Evolutionary conservation across 2,113 vertebrate genomes (phyloP).

Genomic region (Petrocephalus zakoni): DNA sequence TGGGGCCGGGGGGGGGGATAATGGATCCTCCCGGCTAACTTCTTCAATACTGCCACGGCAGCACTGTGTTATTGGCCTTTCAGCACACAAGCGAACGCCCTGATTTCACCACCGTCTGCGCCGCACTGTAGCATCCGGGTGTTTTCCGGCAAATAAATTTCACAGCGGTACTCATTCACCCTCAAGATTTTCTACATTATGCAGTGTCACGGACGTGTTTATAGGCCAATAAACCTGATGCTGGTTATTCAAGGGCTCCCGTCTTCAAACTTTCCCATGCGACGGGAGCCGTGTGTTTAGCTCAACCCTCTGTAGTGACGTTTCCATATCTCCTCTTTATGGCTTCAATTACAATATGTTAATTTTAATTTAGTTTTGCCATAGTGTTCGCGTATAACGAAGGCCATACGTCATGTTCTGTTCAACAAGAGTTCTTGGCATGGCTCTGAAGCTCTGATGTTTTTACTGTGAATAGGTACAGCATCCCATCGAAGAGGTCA

Average conservation of each 20-base stretch:
- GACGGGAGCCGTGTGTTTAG: not conserved
- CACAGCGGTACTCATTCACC: not conserved
- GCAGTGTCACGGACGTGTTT: not conserved
- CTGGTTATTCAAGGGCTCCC: not conserved
- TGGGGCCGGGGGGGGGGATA: not conserved
- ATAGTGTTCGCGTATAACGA: not conserved
- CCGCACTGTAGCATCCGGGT: not conserved
- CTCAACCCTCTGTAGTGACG: no score
- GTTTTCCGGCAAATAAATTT: not conserved
- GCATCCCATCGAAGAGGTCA: not conserved
- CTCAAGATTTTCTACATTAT: not conserved
- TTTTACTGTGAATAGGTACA: not conserved
- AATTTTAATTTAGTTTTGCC: not conserved
- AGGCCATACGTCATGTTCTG: not conserved
- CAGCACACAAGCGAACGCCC: not conserved
- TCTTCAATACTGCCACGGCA: not conserved
- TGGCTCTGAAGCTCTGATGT: not conserved
- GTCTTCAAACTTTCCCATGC: not conserved
- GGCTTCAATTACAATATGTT: not conserved
- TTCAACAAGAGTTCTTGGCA: not conserved
- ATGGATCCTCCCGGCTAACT: not conserved
- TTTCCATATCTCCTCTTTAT: not conserved
- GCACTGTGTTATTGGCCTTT: not conserved
- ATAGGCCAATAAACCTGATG: conserved; percentile 1
- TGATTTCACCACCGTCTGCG: not conserved